Evolutionary conservation across 2,113 vertebrate genomes (phyloP), one percentile per base, ranked within the genome.

Genomic region (Cairina moschata): DNA sequence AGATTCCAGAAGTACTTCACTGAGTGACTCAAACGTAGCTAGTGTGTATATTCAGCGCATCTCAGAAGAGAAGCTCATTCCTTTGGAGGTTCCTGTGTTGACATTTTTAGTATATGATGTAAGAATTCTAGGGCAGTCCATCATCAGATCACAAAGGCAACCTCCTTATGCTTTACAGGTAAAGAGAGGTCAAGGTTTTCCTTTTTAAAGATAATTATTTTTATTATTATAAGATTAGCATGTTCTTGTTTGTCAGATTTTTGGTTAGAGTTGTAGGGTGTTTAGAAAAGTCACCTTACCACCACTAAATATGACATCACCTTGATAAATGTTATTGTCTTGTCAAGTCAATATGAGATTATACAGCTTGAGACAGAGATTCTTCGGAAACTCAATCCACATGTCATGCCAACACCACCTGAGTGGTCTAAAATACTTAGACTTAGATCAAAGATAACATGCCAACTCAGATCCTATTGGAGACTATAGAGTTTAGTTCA

Each of bases 181-280:
- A 26, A 91, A 87, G 38, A 85, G 29, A 80, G 22, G 16, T 38
- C 60, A 69, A 82, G 11, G 20, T 13, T 88, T 91, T 72, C 28
- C 23, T 76, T 89, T 68, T 78, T 22, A 58, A 88, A 76, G 60
- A 21, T 17, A 93, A 56, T 72, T 93, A 31, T 42, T 78, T 93
- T 75, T 84, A 68, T 82, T 82, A 40, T 16, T 44, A 28, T 76
- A 75, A 91, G 55, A 71, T 94, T 65, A 91, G 4, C 10, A 4
- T 75, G 38, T 68, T 94, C 65, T 85, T 95, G 73, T 92, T 82
- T 72, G 76, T 90, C 73, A 91, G 32, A 68, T 31, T 80, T 79
- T 59, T 73, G 13, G 44, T 13, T 69, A n/a, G 72, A 75, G 26
- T 90, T 78, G 34, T 65, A n/a, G 36, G 11, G 22, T 67, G 23